phyloP scores from a whole-genome alignment of 2,113 vertebrate species.

The Mionectes macconnelli region DNA sequence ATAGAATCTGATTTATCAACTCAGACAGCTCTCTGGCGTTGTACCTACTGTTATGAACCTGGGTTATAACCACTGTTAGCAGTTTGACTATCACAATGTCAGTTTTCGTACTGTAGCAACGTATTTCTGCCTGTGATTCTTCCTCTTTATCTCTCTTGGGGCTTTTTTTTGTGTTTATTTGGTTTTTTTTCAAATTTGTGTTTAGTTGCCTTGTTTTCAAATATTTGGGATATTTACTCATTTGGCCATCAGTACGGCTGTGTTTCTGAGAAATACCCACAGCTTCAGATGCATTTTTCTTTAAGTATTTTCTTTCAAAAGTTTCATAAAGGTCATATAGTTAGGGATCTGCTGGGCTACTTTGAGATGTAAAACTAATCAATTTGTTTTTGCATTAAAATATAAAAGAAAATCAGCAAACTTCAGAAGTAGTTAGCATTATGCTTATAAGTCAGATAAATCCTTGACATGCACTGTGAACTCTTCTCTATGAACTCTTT shows the following conservation, averaged over 20 bases:
- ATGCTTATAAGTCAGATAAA: not conserved
- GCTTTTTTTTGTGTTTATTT: no score
- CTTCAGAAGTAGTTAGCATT: not conserved
- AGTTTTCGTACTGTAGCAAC: not conserved
- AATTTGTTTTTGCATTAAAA: not conserved
- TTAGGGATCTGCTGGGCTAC: not conserved
- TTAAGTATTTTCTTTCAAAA: not conserved
- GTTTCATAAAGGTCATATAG: not conserved
- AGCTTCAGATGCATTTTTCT: not conserved
- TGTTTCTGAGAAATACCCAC: not conserved
- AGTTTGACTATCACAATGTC: not conserved
- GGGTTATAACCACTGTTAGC: not conserved
- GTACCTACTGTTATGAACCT: not conserved
- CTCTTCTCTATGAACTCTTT: not conserved
- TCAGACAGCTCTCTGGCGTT: not conserved
- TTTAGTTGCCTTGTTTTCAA: not conserved
- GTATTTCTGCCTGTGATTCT: not conserved
- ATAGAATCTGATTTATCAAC: conserved; percentile 21
- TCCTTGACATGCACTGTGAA: not conserved
- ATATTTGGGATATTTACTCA: not conserved
- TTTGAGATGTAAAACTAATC: not conserved
- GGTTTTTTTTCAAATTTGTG: not conserved
- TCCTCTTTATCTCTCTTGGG: accelerated
- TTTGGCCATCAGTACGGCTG: not conserved
- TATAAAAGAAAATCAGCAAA: not conserved